A percentile compares a stretch with the other conserved stretches of the same genome.
These are phyloP conservation scores for Anser cygnoides DNA, from an alignment of 2,113 vertebrate genomes.

Conservation along the genomic window DNA sequence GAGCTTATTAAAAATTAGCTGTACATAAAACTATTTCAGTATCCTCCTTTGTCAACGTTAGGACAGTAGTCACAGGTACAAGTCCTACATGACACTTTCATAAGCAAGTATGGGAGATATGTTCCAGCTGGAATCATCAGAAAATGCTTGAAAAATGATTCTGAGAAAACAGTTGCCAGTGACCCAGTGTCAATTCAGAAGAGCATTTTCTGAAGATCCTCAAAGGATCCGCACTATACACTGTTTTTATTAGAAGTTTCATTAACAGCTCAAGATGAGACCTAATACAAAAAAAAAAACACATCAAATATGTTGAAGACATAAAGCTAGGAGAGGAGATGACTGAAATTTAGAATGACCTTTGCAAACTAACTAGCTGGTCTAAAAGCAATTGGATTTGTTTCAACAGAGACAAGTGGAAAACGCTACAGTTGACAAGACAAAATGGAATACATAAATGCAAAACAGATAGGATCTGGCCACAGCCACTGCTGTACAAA, in stretches of 20 bases:
- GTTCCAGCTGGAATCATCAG: background rate
- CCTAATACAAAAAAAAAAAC: background rate
- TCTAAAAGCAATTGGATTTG: constrained; percentile 21
- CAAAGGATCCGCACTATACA: background rate
- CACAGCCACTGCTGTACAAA: background rate
- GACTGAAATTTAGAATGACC: constrained; percentile 5
- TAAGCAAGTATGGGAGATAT: background rate
- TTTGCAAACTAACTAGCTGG: constrained; percentile 2
- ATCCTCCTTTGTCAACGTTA: background rate
- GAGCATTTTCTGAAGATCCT: background rate
- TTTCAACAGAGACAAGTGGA: background rate
- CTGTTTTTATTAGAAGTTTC: background rate
- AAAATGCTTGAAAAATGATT: background rate
- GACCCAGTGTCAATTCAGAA: background rate
- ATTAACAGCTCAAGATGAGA: background rate
- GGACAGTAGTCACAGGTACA: background rate
- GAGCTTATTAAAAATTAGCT: background rate
- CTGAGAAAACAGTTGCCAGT: background rate
- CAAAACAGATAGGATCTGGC: background rate
- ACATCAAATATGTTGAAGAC: background rate
- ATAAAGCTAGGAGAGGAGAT: background rate
- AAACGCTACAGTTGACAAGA: background rate
- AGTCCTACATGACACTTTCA: background rate
- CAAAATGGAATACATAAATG: background rate
- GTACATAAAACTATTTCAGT: background rate